A percentile compares a stretch with the other conserved stretches of the same genome.
phyloP scores from a whole-genome alignment of 1,140 invertebrate genomes.

The Aricia agestis region DNA sequence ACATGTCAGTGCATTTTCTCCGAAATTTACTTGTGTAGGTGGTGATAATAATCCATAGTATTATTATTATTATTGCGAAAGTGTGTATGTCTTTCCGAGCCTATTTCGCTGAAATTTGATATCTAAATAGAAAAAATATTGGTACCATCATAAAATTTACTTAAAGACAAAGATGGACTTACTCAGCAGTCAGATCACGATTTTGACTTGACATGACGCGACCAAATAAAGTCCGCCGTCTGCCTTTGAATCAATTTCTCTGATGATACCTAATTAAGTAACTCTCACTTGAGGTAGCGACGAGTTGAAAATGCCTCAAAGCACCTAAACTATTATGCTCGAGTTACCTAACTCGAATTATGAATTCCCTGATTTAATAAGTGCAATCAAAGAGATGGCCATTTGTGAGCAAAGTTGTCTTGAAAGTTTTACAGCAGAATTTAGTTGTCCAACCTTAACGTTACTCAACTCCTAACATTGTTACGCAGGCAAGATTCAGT shows the following conservation, averaged over 20 bases:
- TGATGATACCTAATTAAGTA: no score
- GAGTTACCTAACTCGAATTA: neutral
- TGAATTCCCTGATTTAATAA: conserved; percentile 2
- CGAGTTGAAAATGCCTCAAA: neutral
- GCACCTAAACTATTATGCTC: neutral
- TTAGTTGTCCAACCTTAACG: conserved; percentile 10
- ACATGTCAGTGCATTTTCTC: neutral
- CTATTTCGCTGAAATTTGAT: no score
- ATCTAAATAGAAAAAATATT: no score
- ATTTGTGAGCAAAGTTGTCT: conserved; percentile 1
- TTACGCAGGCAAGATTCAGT: conserved; percentile 9
- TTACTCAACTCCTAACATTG: conserved; percentile 16
- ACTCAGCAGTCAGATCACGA: no score
- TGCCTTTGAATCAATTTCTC: no score
- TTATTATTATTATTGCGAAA: no score
- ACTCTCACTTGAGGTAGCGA: neutral
- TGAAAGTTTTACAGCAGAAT: conserved; percentile 14
- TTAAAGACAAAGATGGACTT: no score
- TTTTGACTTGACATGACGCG: no score
- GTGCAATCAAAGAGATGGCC: conserved; percentile 15
- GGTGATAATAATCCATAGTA: no score
- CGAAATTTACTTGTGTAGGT: neutral
- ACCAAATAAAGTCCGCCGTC: no score
- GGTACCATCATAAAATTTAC: no score
- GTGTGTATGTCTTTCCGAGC: no score